Percentiles rank a stretch among this genome's conserved stretches.
These are phyloP conservation scores for Albula glossodonta DNA, from an alignment of 2,113 vertebrate species.

Conservation along the genomic window DNA sequence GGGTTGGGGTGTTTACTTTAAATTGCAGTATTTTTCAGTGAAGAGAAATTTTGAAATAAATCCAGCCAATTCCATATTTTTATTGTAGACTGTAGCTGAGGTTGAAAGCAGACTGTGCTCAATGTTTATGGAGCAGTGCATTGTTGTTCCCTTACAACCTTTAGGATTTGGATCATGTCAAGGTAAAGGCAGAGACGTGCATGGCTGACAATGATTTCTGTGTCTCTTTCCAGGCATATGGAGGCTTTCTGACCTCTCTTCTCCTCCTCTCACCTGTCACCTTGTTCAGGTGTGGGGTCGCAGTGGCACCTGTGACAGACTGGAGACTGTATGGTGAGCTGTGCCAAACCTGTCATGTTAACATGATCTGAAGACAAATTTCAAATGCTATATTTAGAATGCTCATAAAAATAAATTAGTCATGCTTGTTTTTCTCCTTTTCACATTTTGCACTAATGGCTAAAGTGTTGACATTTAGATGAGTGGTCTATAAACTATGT, in stretches of 20 bases:
- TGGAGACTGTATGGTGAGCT: slow-evolving; percentile 67
- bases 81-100: too few relatives aligned
- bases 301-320: slow-evolving; percentile 65
- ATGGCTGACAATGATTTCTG: background rate
- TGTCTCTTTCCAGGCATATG: slow-evolving; percentile 59
- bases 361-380: background rate
- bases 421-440: background rate
- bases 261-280: slow-evolving; percentile 62
- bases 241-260: slow-evolving; percentile 64
- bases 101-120: too few relatives aligned
- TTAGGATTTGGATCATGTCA: background rate
- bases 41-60: background rate
- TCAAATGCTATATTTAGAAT: too few relatives aligned
- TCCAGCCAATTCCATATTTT: background rate
- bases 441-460: too few relatives aligned
- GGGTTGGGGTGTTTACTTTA: background rate
- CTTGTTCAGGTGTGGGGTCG: slow-evolving; percentile 61
- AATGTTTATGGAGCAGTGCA: too few relatives aligned
- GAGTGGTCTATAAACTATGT: too few relatives aligned
- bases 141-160: too few relatives aligned
- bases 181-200: background rate
- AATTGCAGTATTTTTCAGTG: background rate
- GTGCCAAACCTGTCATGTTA: background rate
- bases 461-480: too few relatives aligned
- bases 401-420: background rate